These are phyloP conservation scores for Acleris sparsana DNA, from an alignment of 2,888 invertebrate genomes.

Conservation along the genomic window DNA sequence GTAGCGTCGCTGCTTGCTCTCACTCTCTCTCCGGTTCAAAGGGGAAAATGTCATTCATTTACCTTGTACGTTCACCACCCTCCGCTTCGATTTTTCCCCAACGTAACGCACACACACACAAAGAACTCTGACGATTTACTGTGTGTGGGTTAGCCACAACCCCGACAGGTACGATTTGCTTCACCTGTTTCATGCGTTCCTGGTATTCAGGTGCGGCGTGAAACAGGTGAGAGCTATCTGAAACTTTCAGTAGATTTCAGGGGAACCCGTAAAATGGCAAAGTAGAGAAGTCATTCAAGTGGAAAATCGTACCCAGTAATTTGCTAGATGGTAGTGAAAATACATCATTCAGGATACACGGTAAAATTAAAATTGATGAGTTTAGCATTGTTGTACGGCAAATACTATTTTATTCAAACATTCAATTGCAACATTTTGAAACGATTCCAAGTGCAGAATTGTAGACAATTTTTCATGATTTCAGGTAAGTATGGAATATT, in stretches of 20 bases:
- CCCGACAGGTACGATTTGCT: conserved; percentile 53
- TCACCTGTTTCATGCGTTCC: conserved; percentile 56
- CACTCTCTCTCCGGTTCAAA: conserved; percentile 35
- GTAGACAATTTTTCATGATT: background rate
- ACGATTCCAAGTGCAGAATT: background rate
- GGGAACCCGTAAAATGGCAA: conserved; percentile 13
- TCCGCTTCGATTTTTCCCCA: conserved; percentile 4
- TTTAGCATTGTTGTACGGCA: too few relatives aligned
- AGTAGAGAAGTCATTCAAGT: background rate
- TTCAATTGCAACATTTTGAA: background rate
- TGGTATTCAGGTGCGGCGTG: conserved; percentile 65
- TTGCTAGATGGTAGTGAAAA: background rate
- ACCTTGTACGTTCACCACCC: conserved; percentile 4
- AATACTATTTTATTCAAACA: background rate
- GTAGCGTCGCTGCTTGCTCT: conserved; percentile 11
- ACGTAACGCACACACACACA: conserved; percentile 13
- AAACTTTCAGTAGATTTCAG: conserved; percentile 42
- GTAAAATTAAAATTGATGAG: too few relatives aligned
- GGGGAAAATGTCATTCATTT: conserved; percentile 20
- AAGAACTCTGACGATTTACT: conserved; percentile 15
- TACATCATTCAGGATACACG: background rate
- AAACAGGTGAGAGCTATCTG: conserved; percentile 65
- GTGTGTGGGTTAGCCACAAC: conserved; percentile 33
- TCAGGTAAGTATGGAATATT: conserved; percentile 18
- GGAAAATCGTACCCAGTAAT: background rate